Percentiles rank a stretch among this genome's conserved stretches.
These are phyloP conservation scores for Liopterus haemorrhoidalis DNA, from an alignment of 2,888 invertebrate genomes.

Conservation along the genomic window DNA sequence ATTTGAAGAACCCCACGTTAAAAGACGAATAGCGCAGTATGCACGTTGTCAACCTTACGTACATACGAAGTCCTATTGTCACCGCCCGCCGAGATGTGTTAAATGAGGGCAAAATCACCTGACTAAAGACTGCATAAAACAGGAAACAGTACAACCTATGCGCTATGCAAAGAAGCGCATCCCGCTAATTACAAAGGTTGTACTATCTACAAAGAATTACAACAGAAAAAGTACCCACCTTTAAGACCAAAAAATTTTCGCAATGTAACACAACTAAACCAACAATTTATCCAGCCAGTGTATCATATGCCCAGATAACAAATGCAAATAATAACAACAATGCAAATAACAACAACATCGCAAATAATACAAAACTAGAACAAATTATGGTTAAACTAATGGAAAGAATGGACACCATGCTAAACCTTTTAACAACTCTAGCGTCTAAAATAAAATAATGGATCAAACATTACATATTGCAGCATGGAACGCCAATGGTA, in stretches of 20 bases:
- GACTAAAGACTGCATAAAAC: slow-evolving; percentile 20
- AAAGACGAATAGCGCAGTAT: slow-evolving; percentile 17
- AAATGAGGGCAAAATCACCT: slow-evolving; percentile 28
- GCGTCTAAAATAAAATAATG: slow-evolving; percentile 15
- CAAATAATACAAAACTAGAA: slow-evolving; percentile 3
- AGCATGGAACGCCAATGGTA: slow-evolving; percentile 15
- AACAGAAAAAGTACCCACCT: slow-evolving; percentile 11
- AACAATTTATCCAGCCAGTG: neutral
- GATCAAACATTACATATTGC: slow-evolving; percentile 3
- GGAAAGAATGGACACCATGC: slow-evolving; percentile 13
- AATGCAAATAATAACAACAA: too few relatives aligned
- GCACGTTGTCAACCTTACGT: slow-evolving; percentile 31
- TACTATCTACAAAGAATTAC: slow-evolving; percentile 13
- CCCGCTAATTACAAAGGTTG: slow-evolving; percentile 24
- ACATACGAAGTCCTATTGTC: slow-evolving; percentile 31
- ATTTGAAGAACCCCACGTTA: slow-evolving; percentile 9
- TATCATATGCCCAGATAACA: slow-evolving; percentile 5
- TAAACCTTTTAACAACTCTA: slow-evolving; percentile 11
- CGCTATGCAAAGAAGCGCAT: slow-evolving; percentile 17
- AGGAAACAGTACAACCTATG: slow-evolving; percentile 21
- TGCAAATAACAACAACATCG: too few relatives aligned
- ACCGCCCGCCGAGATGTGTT: slow-evolving; percentile 22
- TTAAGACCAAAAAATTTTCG: slow-evolving; percentile 11
- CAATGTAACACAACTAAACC: too few relatives aligned
- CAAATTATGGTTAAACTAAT: slow-evolving; percentile 6